Evolutionary conservation across 2,888 invertebrate species (phyloP), one percentile per base, ranked within the genome.

Genomic region (Camptogramma bilineatum): DNA sequence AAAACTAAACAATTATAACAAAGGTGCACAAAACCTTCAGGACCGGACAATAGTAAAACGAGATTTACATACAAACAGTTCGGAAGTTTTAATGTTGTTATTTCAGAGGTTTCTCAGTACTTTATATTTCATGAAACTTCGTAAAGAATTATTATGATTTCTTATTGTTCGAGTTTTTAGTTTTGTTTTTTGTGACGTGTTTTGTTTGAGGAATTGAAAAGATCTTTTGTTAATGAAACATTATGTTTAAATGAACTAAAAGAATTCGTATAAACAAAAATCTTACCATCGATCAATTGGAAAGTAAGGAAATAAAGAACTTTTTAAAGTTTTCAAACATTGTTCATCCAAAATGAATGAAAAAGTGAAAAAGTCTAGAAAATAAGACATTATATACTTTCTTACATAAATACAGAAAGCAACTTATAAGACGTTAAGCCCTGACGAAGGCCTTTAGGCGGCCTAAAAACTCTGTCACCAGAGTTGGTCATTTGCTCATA

Each of bases 51-150:
- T 70, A 71, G 66, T 72, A 62, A 52, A 59, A 52, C 56, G 63
- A 69, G 59, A 69, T 70, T 71, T 68, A 65, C 69, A 68, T 64
- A 70, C 58, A 69, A 70, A 71, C 62, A 70, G 63, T 72, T 69
- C 9, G 10, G 52, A 66, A 71, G 51, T 70, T 72, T 72, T 72
- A 71, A 73, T 72, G 70, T 68, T 61, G 55, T 72, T 67, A 70
- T 73, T 70, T 63, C 54, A 52, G 39, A 28, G 69, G 69, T 54
- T 71, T 72, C 69, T 65, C 16, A 13, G 55, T 54, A 58, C 62
- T 58, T 57, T 52, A 39, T 64, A 56, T 62, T 66, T 62, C 47
- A 56, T 48, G 54, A 54, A 64, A 66, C 51, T 55, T 54, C 24
- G 19, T 24, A 17, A 54, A 51, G 53, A 62, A 67, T 70, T 72